Evolutionary conservation across 1,140 invertebrate species (phyloP).

Genomic region (Carcinoscorpius rotundicauda): DNA sequence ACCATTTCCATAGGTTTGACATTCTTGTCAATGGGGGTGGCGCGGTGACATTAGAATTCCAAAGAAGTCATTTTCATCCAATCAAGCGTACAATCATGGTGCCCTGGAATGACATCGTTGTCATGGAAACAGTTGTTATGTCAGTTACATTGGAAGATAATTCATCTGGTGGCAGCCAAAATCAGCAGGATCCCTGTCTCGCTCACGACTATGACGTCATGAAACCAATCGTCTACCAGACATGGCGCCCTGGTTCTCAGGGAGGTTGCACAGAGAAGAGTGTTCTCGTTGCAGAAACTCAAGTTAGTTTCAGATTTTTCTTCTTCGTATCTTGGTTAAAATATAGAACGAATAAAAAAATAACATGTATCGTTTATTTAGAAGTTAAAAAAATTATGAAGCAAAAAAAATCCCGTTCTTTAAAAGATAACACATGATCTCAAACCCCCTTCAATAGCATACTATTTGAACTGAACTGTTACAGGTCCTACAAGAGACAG

Average conservation of each 20-base stretch:
- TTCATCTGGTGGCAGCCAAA: slow-evolving; percentile 12
- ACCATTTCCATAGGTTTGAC: slow-evolving; percentile 61
- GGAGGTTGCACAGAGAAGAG: slow-evolving; percentile 79
- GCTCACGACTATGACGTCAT: slow-evolving; percentile 86
- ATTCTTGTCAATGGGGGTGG: slow-evolving; percentile 94
- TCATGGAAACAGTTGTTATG: slow-evolving; percentile 77
- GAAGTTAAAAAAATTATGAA: background rate
- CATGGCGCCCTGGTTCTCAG: slow-evolving; percentile 87
- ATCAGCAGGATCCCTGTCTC: slow-evolving; percentile 53
- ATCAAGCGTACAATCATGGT: slow-evolving; percentile 85
- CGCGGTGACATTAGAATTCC: slow-evolving; percentile 85
- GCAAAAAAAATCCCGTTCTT: background rate
- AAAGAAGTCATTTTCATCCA: slow-evolving; percentile 77
- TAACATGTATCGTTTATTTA: background rate
- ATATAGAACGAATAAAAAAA: background rate
- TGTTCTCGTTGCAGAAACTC: slow-evolving; percentile 85
- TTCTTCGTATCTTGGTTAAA: background rate
- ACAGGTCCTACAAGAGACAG: slow-evolving; percentile 80
- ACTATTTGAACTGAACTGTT: too few relatives aligned
- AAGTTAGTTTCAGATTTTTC: slow-evolving; percentile 39
- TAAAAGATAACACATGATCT: background rate
- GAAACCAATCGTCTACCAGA: slow-evolving; percentile 56
- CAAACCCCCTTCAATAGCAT: background rate
- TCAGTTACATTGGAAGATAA: slow-evolving; percentile 53
- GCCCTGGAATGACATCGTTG: slow-evolving; percentile 92